Percentiles rank a stretch among this genome's conserved stretches.
These are phyloP conservation scores for Oncorhynchus kisutch DNA, from an alignment of 2,113 vertebrate species.

Conservation along the genomic window DNA sequence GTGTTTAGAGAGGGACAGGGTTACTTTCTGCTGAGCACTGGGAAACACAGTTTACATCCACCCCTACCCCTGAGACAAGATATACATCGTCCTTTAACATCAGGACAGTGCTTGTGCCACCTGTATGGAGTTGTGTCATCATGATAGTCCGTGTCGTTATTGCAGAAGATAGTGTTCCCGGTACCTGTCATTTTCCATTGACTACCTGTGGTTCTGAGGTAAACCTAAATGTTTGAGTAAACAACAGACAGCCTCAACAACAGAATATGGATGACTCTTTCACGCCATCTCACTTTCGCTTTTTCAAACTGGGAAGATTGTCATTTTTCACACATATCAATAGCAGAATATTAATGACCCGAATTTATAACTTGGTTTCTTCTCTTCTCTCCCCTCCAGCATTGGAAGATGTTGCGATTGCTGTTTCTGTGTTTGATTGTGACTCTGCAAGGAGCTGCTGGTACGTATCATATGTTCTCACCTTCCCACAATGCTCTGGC, in stretches of 20 bases:
- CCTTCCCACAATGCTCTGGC: neutral
- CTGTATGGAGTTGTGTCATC: no score
- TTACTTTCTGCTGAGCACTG: slow-evolving; percentile 58
- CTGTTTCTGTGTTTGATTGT: slow-evolving; percentile 71
- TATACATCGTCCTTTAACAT: neutral
- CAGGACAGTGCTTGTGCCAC: no score
- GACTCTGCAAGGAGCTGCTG: slow-evolving; percentile 39
- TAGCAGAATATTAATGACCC: slow-evolving; percentile 52
- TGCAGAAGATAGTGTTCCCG: neutral
- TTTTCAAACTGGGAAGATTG: neutral
- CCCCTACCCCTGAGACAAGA: neutral
- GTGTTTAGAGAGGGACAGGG: neutral
- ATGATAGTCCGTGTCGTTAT: neutral
- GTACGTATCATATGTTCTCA: slow-evolving; percentile 55
- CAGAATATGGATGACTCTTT: neutral
- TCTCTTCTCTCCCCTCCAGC: slow-evolving; percentile 48
- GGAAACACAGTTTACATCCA: slow-evolving; percentile 36
- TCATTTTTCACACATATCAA: slow-evolving; percentile 44
- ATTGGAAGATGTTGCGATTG: slow-evolving; percentile 76
- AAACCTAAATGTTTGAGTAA: no score
- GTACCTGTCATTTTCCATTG: slow-evolving; percentile 47
- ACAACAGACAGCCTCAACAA: neutral
- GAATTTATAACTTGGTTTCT: slow-evolving; percentile 56
- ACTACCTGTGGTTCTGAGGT: slow-evolving; percentile 23
- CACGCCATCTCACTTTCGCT: neutral